A percentile compares a stretch with the other conserved stretches of the same genome.
Conservation (phyloP, 2,888 invertebrate genomes). For the Azorinus chamasolen region DNA sequence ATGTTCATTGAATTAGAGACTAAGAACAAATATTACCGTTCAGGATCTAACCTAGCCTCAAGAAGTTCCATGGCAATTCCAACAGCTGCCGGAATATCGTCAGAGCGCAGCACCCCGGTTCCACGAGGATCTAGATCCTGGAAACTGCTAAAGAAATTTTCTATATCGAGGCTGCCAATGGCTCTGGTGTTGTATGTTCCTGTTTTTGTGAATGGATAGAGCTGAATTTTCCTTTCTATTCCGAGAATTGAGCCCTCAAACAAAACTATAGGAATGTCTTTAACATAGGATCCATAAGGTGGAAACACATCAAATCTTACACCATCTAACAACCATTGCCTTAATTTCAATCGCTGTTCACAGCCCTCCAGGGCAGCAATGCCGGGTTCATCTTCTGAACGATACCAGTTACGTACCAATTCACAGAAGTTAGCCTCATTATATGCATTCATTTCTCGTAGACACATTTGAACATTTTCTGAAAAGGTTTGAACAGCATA, state of each 20-base stretch:
- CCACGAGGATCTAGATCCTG: constrained; percentile 13
- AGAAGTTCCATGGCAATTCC: neutral
- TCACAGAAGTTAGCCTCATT: constrained; percentile 36
- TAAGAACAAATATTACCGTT: constrained; percentile 2
- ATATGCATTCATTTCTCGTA: neutral
- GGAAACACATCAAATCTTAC: too few relatives aligned
- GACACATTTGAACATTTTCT: constrained; percentile 5
- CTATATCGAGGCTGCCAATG: constrained; percentile 7
- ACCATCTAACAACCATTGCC: constrained; percentile 34
- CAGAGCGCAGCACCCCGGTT: neutral
- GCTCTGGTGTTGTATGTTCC: constrained; percentile 12
- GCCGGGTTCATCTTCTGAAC: constrained; percentile 45
- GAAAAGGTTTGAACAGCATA: constrained; percentile 38
- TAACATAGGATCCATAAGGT: constrained; percentile 37
- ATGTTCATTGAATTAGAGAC: too few relatives aligned
- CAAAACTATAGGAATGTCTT: too few relatives aligned
- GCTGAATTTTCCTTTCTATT: constrained; percentile 22
- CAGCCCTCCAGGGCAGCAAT: constrained; percentile 30
- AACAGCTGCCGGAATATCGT: neutral
- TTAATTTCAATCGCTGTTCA: constrained; percentile 19
- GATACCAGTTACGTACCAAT: constrained; percentile 29
- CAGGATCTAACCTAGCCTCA: neutral
- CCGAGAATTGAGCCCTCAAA: constrained; percentile 13
- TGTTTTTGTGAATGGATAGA: constrained; percentile 9
- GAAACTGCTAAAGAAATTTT: too few relatives aligned